Base-by-base conservation (phyloP, 2,888 invertebrate genomes). In the Muschampia plurimacula region DNA sequence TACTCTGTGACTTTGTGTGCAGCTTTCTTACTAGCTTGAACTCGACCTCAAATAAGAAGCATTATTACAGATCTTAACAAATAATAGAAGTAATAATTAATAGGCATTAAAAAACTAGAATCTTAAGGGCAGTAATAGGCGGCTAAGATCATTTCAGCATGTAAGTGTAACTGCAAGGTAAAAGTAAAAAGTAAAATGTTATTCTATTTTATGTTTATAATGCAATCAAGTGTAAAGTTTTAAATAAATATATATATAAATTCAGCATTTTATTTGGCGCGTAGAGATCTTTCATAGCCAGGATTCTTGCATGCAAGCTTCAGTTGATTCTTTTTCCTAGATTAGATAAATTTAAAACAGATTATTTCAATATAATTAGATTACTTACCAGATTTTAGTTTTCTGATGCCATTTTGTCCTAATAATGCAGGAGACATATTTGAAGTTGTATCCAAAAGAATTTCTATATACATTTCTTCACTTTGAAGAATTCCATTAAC, bases 401-500 rank as follows among this genome's bases (percentile, higher is more conserved):
- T 95, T 80, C 95, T 96, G 0, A 96, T 87, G 4, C 96, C 96
- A 79, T 95, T 95, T n/a, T 88, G 84, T 4, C 96, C 96, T 57
- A 97, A 85, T 82, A 96, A 91, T 13, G 86, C 85, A 2, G 96
- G 96, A 0, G 96, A 94, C 82, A 95, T 91, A 75, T 95, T 93
- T 39, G 96, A 92, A 7, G 95, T 95, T 1, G 95, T 92, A 73
- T 95, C 95, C 64, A 97, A 82, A 67, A 97, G 86, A 75, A 95
- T 95, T 76, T 95, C 91, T 70, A 97, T 95, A 81, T 96, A 96
- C 74, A 96, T 95, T 83, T 96, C 96, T 91, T 97, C 97, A 74
- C 95, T 95, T 80, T 95, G 94, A 49, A 97, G 95, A 65, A 97
- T 93, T 74, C 95, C 95, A 79, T 96, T 96, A 39, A 96, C 94